Evolutionary conservation across 2,113 vertebrate species (phyloP), one percentile per base, ranked within the genome.

Genomic region (Pollachius pollachius): DNA sequence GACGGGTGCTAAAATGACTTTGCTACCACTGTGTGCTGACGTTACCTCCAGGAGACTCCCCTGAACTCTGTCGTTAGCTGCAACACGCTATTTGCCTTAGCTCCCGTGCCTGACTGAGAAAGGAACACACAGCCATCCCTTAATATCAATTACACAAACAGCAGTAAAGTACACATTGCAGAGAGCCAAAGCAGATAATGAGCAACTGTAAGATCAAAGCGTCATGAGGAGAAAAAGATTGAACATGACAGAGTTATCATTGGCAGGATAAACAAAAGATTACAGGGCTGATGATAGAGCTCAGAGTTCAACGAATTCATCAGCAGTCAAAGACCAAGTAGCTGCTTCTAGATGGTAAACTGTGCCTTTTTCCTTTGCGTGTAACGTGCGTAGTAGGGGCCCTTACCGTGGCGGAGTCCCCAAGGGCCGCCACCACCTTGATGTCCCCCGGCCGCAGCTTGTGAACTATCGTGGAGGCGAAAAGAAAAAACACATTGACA

Each of bases 21-120:
- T 57, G 25, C n/a, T 65, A 4, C 19, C 41, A 15, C 15, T 62
- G 62, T 27, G 34, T 57, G 3, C 37, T 21, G 4, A 41, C 16
- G 12, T 5, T 78, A 97, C 96, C 96, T 97, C 96, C 96, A 98
- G 1, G 96, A 94, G 2, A 95, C 84, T 11, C 94, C 96, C 74
- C 76, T 92, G 87, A 93, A 96, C 8, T 92, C 73, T 13, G 9
- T 89, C 23, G 54, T 64, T 3, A 84, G 58, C 16, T 87, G 68
- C 0, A 81, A 57, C 52, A 91, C 4, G 41, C 76, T 89, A 23
- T 78, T 82, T 61, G 90, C 79, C 68, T 83, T 92, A 19, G 93
- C 95, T 25, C 94, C 95, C 15, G 81, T 77, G 1, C 85, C 96
- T 64, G 90, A 85, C 96, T 97, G 41, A 48, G 41, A 13, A 48